Evolutionary conservation across 2,113 vertebrate genomes (phyloP).

Genomic region (Coracopsis vasa): DNA sequence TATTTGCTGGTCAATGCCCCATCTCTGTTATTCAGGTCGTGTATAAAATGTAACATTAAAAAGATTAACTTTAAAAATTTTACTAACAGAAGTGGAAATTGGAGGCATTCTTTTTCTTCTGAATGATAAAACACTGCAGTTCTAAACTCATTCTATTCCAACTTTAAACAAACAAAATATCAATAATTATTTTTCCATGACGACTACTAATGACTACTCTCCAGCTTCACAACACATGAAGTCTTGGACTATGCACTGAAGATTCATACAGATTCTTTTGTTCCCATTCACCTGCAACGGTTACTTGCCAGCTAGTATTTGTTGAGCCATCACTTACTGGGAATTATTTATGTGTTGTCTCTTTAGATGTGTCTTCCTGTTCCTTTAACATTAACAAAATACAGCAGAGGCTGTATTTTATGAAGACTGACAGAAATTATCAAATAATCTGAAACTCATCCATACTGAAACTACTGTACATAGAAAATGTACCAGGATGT

Average conservation of each 20-base stretch:
- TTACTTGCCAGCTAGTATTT: neutral
- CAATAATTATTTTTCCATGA: neutral
- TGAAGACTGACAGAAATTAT: neutral
- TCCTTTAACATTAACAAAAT: neutral
- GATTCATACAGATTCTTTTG: neutral
- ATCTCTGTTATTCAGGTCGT: neutral
- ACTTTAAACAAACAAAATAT: neutral
- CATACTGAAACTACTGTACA: neutral
- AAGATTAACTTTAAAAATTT: neutral
- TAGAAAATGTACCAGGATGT: neutral
- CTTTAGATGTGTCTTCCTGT: neutral
- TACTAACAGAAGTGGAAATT: neutral
- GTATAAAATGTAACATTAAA: neutral
- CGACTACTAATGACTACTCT: neutral
- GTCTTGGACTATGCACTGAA: neutral
- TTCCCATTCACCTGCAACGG: neutral
- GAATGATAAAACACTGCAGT: neutral
- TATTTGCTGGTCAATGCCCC: neutral
- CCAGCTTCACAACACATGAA: neutral
- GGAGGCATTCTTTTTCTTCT: neutral
- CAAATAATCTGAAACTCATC: neutral
- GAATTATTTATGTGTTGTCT: neutral
- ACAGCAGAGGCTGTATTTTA: neutral
- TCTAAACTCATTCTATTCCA: neutral
- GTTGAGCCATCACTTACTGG: neutral